A percentile compares a stretch with the other conserved stretches of the same genome.
Conservation (phyloP, 2,113 vertebrate species). For the Okapia johnstoni region DNA sequence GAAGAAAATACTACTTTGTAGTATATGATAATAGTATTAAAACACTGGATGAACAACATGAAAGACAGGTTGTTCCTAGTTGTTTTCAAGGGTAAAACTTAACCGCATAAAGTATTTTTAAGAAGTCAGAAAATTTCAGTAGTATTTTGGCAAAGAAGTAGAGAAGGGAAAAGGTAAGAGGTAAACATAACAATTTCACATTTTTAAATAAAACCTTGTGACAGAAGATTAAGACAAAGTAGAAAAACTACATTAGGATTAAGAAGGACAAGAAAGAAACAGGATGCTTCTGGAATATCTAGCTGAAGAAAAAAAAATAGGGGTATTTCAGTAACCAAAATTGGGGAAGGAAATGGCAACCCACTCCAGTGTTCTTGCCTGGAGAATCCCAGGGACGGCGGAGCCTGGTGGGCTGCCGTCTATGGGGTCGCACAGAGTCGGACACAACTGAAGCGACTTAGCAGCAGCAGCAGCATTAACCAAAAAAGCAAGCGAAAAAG, state of each 20-base stretch:
- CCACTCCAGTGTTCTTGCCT: too few relatives aligned
- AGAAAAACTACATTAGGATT: not conserved
- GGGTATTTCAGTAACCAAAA: not conserved
- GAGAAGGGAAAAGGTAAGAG: not conserved
- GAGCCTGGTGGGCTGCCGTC: too few relatives aligned
- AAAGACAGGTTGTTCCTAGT: not conserved
- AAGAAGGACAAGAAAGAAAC: not conserved
- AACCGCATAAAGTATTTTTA: not conserved
- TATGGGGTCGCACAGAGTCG: too few relatives aligned
- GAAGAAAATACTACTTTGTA: not conserved
- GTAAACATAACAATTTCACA: not conserved
- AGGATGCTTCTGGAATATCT: not conserved
- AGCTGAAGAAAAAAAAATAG: not conserved
- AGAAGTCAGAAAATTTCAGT: not conserved
- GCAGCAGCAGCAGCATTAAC: not conserved
- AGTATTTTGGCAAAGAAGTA: not conserved
- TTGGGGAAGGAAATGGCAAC: too few relatives aligned
- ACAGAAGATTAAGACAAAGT: not conserved
- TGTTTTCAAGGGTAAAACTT: not conserved
- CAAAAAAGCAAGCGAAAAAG: not conserved
- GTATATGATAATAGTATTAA: not conserved
- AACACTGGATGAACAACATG: not conserved
- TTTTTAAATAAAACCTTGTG: not conserved
- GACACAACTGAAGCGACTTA: too few relatives aligned
- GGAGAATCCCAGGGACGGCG: too few relatives aligned